Conservation (phyloP, 2,797 vertebrate genomes). For the Dermochelys coriacea region DNA sequence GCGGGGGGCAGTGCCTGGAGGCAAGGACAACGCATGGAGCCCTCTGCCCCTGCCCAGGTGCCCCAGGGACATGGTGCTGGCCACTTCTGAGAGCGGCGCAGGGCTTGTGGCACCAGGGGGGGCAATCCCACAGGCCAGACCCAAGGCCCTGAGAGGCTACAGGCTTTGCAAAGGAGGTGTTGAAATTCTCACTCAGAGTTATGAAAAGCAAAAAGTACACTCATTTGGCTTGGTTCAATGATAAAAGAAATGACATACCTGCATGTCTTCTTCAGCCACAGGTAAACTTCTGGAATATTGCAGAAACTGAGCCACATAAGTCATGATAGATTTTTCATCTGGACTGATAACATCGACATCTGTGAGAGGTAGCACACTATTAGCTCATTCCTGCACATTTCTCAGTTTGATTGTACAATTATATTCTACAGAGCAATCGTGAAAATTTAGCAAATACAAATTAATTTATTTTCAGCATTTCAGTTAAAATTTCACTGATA, state of each 20-base stretch:
- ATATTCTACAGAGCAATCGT: slow-evolving; percentile 10
- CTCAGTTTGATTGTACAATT: slow-evolving; percentile 53
- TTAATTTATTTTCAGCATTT: slow-evolving; percentile 16
- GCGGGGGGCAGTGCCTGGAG: too few species aligned
- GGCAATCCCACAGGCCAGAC: too few species aligned
- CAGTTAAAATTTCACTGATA: slow-evolving; percentile 28
- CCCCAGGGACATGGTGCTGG: too few species aligned
- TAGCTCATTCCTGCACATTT: slow-evolving; percentile 49
- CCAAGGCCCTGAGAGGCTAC: too few species aligned
- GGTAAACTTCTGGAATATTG: slow-evolving; percentile 89
- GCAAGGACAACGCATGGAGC: too few species aligned
- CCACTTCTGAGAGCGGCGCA: too few species aligned
- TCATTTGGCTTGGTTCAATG: not conserved
- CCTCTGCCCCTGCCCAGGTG: too few species aligned
- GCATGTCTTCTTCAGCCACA: slow-evolving; percentile 77
- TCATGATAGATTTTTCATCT: slow-evolving; percentile 98
- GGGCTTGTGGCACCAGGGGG: too few species aligned
- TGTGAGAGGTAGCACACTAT: slow-evolving; percentile 71
- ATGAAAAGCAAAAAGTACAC: not conserved
- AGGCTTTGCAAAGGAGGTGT: not conserved
- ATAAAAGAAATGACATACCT: slow-evolving; percentile 79
- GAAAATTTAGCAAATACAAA: slow-evolving; percentile 55
- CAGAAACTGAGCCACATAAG: slow-evolving; percentile 96
- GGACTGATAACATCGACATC: slow-evolving; percentile 93
- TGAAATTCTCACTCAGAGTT: not conserved